Evolutionary conservation across 2,888 invertebrate genomes (phyloP), one percentile per base, ranked within the genome.

Genomic region (Hartigia nigra): DNA sequence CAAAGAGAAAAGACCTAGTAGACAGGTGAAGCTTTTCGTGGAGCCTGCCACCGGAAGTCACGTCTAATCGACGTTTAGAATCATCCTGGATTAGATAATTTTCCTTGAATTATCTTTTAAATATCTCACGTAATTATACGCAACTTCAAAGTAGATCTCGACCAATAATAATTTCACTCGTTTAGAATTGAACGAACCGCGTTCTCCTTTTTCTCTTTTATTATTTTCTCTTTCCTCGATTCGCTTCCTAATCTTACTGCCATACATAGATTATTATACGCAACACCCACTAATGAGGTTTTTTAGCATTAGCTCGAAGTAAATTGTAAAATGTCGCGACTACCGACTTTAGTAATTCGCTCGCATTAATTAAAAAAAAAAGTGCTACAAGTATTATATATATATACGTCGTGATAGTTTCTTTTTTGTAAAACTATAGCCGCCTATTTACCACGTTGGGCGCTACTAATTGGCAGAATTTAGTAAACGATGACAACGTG

Each of bases 181-280:
- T 55, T 23, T 9, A 55, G 55, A 55, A 9, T 9, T 55, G 1
- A 14, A 55, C 55, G 55, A 55, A 55, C 55, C 3, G 55, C 23
- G 55, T 55, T 23, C 23, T 55, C 55, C 23, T 14, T 55, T 23
- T 55, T 55, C 9, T 55, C 55, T 55, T 23, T 23, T 5, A 39
- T 55, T 55, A 55, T 55, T 55, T 55, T 55, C 55, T 55, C 55
- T 55, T 55, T 55, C 55, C 55, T 55, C 55, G 23, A 55, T 55
- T 55, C 55, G 72, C 72, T 72, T 72, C 72, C 72, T 72, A 72
- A 72, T 72, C 72, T 55, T 55, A 72, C 72, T 72, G 72, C 72
- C 72, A 72, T 55, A 72, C 12, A 4, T 72, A 72, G 34, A 12
- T 72, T 32, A 32, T 32, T 14, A 72, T 72, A 72, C 31, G 32